These are phyloP conservation scores for Drosophila seclusa DNA, from an alignment of 2,888 invertebrate genomes.

Conservation along the genomic window DNA sequence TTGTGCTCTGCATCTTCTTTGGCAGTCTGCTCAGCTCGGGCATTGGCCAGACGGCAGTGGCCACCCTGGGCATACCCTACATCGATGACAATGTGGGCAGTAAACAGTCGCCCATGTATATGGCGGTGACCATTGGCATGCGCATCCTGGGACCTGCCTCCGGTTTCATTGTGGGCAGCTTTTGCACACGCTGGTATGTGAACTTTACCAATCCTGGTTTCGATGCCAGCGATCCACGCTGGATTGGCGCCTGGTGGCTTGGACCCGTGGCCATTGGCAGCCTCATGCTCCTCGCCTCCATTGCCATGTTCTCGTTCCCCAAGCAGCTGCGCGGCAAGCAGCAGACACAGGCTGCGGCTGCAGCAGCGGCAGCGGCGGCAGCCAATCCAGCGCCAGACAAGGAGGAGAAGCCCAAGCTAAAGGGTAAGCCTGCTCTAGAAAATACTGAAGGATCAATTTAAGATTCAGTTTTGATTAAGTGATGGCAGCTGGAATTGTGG, in stretches of 20 bases:
- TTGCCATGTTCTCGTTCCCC: constrained; percentile 96
- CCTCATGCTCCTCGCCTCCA: constrained; percentile 92
- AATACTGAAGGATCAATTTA: not conserved
- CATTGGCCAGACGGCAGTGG: constrained; percentile 96
- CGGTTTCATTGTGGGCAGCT: constrained; percentile 94
- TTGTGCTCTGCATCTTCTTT: constrained; percentile 95
- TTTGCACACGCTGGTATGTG: constrained; percentile 95
- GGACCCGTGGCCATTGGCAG: constrained; percentile 93
- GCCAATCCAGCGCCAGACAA: constrained; percentile 74
- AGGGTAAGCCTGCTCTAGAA: constrained; percentile 85
- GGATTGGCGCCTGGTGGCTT: constrained; percentile 99
- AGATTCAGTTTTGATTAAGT: not conserved
- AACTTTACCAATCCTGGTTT: constrained; percentile 92
- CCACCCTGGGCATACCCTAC: constrained; percentile 96
- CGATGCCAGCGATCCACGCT: constrained; percentile 92
- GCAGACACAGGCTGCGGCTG: constrained; percentile 37
- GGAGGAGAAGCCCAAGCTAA: constrained; percentile 87
- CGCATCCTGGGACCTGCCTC: constrained; percentile 95
- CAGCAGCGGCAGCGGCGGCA: constrained; percentile 36
- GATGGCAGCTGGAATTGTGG: not conserved
- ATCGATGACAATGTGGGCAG: constrained; percentile 97
- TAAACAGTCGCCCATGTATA: constrained; percentile 95
- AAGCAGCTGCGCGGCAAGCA: constrained; percentile 88
- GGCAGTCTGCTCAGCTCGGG: constrained; percentile 94
- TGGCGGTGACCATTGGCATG: constrained; percentile 96